Evolutionary conservation across 92 coral and sea anemone genomes (phyloP).

Genomic region (Diadumene lineata): DNA sequence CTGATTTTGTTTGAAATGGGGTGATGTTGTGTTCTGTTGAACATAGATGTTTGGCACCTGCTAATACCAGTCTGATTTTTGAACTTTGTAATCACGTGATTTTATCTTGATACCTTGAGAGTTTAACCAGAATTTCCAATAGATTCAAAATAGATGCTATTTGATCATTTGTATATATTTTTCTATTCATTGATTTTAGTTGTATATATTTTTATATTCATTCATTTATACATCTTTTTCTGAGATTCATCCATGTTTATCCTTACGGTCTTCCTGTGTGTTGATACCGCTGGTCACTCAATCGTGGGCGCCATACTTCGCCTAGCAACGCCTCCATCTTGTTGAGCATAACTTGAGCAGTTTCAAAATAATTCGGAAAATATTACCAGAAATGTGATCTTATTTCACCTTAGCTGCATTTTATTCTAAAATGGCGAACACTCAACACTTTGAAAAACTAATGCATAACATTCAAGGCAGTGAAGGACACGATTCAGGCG

Average conservation of each 20-base stretch:
- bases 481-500: slow-evolving; percentile 67
- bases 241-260: too few relatives aligned
- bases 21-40: too few relatives aligned
- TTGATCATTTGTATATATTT: too few relatives aligned
- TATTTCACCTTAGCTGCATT: neutral
- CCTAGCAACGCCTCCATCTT: slow-evolving; percentile 15
- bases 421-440: neutral
- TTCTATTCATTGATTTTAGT: too few relatives aligned
- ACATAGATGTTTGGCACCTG: neutral
- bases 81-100: neutral
- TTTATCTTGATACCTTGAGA: too few relatives aligned
- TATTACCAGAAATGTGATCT: neutral
- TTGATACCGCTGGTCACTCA: neutral
- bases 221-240: too few relatives aligned
- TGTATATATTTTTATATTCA: too few relatives aligned
- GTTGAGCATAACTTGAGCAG: neutral
- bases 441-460: slow-evolving; percentile 51
- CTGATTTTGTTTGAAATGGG: too few relatives aligned
- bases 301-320: neutral
- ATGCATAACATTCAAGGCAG: slow-evolving; percentile 67
- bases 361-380: slow-evolving; percentile 3
- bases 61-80: neutral
- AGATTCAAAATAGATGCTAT: too few relatives aligned
- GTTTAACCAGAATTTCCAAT: too few relatives aligned
- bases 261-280: neutral